Base-by-base conservation (phyloP, 1,140 invertebrate species). In the Plodia interpunctella region DNA sequence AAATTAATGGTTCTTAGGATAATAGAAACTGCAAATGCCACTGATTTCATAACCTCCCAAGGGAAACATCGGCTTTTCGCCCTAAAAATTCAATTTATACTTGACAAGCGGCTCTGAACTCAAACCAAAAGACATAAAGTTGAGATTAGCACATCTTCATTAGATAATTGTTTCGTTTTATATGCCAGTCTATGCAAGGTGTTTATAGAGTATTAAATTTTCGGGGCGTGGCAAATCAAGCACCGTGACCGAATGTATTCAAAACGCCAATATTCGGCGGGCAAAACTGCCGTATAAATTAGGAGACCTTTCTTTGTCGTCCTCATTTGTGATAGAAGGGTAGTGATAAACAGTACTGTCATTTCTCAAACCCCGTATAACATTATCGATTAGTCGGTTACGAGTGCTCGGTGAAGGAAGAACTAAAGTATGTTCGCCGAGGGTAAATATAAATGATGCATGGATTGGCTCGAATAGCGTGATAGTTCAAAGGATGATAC, bases 21-120 rank as follows among this genome's bases (percentile, higher is more conserved):
- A 90, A 90, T 90, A 90, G 85, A 87, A 86, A 82, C 71, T 90
- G 87, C 88, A 91, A 91, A 90, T 90, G 89, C 88, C 90, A 90
- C 79, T 90, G 90, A 90, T 90, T 90, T 90, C 85, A 90, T 90
- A 86, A 83, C 83, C 76, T 90, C 90, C 83, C 88, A 57, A 75
- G 88, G 83, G 90, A 90, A 63, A 75, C 77, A 85, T 86, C 83
- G 76, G 74, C 66, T 83, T 82, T 78, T 81, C 79, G 83, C 84
- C 87, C 87, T 62, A 87, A 87, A 88, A 87, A 84, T 69, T 78
- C 65, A 49, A 54, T 44, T 20, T 55, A 19, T 44, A 8, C 0
- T 19, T 63, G 66, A 21, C 63, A 49, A 15, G 28, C 32, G 9
- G 77, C 63, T 62, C 35, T 78, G 55, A 17, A 68, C 63, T 58